A percentile compares a stretch with the other conserved stretches of the same genome.
phyloP scores from a whole-genome alignment of 2,113 vertebrate species.

The Zapornia atra region DNA sequence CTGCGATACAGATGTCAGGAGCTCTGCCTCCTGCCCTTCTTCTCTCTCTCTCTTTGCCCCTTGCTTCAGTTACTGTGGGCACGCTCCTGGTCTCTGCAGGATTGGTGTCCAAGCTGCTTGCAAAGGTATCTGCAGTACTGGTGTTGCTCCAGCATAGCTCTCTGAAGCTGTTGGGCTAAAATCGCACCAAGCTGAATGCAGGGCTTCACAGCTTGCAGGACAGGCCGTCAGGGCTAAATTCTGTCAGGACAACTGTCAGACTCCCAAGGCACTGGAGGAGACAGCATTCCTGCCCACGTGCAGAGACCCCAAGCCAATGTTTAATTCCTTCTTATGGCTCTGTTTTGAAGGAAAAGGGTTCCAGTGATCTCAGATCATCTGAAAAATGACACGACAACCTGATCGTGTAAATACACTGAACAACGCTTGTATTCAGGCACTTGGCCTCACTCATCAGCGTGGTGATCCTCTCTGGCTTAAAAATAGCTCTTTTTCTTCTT shows the following conservation, averaged over 20 bases:
- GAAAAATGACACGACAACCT: neutral
- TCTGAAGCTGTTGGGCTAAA: neutral
- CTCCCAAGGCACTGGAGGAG: neutral
- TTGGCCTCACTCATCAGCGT: neutral
- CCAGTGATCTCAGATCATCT: neutral
- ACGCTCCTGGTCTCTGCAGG: neutral
- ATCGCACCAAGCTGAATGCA: neutral
- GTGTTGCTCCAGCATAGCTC: rapidly evolving
- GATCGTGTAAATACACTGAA: neutral
- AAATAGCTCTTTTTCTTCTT: slow-evolving; percentile 2
- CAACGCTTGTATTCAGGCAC: neutral
- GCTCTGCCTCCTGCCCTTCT: neutral
- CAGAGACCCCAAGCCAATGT: neutral
- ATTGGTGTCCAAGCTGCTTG: neutral
- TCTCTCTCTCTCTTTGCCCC: neutral
- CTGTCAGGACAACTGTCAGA: neutral
- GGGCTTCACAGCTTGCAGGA: neutral
- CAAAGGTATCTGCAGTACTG: neutral
- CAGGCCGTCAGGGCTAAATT: neutral
- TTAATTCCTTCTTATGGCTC: neutral
- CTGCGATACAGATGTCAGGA: slow-evolving; percentile 30
- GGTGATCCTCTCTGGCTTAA: neutral
- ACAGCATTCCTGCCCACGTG: neutral
- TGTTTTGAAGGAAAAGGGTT: neutral
- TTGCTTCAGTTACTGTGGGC: neutral